These are phyloP conservation scores for Acanthococcus lagerstroemiae DNA, from an alignment of 2,888 invertebrate species.

Conservation along the genomic window DNA sequence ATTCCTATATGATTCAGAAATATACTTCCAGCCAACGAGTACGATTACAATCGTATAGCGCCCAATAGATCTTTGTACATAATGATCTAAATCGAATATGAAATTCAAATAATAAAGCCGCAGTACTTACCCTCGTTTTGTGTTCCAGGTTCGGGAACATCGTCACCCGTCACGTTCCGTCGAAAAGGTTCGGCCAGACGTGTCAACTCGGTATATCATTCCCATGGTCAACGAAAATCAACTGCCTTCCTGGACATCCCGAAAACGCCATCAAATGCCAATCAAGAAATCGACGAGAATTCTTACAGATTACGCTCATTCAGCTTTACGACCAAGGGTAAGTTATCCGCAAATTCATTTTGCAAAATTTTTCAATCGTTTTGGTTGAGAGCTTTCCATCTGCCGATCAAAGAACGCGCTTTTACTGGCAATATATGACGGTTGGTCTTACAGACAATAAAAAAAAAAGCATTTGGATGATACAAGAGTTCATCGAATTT, in stretches of 20 bases:
- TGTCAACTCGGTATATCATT: constrained; percentile 45
- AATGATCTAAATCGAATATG: not conserved
- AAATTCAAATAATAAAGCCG: not conserved
- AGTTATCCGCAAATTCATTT: not conserved
- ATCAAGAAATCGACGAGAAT: constrained; percentile 36
- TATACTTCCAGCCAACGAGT: too few species aligned
- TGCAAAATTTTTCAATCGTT: too few species aligned
- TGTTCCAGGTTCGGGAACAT: constrained; percentile 56
- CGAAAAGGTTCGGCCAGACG: constrained; percentile 43
- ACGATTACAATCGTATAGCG: too few species aligned
- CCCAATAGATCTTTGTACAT: too few species aligned
- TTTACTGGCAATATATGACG: too few species aligned
- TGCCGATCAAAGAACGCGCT: too few species aligned
- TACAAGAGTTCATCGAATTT: too few species aligned
- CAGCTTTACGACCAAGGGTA: constrained; percentile 35
- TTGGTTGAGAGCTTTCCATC: too few species aligned
- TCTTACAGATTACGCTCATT: constrained; percentile 34
- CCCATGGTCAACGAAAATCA: constrained; percentile 32
- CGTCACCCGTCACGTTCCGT: constrained; percentile 50
- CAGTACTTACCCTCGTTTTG: constrained; percentile 41
- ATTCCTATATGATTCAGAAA: too few species aligned
- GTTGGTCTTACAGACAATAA: too few species aligned
- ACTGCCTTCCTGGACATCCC: constrained; percentile 38
- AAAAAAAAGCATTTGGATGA: too few species aligned
- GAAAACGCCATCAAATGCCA: constrained; percentile 34